Conservation (phyloP, 2,888 invertebrate genomes). For the Apamea anceps region DNA sequence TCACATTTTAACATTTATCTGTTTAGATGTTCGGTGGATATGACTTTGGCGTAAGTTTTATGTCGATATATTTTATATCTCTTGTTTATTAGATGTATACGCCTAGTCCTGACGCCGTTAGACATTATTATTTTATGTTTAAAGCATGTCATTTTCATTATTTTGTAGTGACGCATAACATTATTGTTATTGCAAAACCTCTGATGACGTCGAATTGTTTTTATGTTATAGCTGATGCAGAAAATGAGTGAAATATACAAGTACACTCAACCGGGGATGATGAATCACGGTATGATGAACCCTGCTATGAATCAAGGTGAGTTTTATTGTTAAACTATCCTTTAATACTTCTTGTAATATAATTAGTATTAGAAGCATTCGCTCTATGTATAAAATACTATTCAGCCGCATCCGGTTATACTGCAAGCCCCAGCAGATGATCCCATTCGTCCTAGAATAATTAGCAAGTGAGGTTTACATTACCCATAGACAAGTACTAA, state of each 20-base stretch:
- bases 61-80: slow-evolving; percentile 71
- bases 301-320: slow-evolving; percentile 84
- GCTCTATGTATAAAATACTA: neutral
- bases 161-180: slow-evolving; percentile 59
- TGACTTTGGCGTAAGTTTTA: slow-evolving; percentile 89
- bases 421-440: neutral
- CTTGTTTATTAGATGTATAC: slow-evolving; percentile 71
- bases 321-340: slow-evolving; percentile 51
- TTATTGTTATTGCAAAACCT: neutral
- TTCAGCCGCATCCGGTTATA: neutral
- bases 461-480: neutral
- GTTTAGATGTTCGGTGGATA: slow-evolving; percentile 90
- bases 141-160: slow-evolving; percentile 67
- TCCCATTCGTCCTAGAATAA: neutral
- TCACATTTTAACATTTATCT: slow-evolving; percentile 77
- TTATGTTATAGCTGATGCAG: slow-evolving; percentile 84
- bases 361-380: neutral
- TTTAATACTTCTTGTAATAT: too few relatives aligned
- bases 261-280: slow-evolving; percentile 83
- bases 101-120: slow-evolving; percentile 69
- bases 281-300: slow-evolving; percentile 85
- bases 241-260: slow-evolving; percentile 87
- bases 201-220: slow-evolving; percentile 30
- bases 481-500: neutral
- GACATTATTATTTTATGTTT: slow-evolving; percentile 61